These are phyloP conservation scores for Siderastrea siderea DNA, from an alignment of 92 coral and sea anemone species.

Conservation along the genomic window DNA sequence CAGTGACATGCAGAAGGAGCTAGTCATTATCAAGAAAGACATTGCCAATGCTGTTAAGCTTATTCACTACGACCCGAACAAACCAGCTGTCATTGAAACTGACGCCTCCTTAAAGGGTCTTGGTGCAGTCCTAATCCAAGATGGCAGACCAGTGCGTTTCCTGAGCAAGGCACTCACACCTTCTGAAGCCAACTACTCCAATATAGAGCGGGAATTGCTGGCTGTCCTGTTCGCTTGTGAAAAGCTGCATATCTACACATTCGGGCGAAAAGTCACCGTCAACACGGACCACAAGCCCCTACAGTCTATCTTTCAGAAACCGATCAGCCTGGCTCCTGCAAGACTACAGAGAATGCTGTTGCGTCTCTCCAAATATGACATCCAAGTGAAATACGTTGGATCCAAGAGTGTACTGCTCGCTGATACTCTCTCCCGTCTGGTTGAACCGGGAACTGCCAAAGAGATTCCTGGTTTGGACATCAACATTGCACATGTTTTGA, in stretches of 20 bases:
- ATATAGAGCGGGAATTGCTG: constrained; percentile 76
- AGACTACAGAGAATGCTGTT: constrained; percentile 69
- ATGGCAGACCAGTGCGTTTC: constrained; percentile 66
- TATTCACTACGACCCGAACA: constrained; percentile 63
- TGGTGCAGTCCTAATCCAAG: constrained; percentile 75
- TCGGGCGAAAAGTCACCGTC: constrained; percentile 52
- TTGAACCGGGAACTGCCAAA: constrained; percentile 34
- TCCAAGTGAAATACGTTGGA: constrained; percentile 75
- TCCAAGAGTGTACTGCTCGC: constrained; percentile 76
- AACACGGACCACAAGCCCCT: constrained; percentile 78
- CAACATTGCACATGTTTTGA: constrained; percentile 70
- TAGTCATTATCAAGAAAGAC: constrained; percentile 71
- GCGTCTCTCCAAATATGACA: constrained; percentile 67
- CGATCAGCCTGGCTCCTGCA: constrained; percentile 66
- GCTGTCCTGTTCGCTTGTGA: constrained; percentile 70
- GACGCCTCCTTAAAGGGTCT: constrained; percentile 69
- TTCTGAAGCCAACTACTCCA: constrained; percentile 72
- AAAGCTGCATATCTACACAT: constrained; percentile 77
- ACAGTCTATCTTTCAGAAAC: constrained; percentile 69
- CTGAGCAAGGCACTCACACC: constrained; percentile 79
- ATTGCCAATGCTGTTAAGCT: constrained; percentile 67
- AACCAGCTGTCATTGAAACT: constrained; percentile 61
- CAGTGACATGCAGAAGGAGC: constrained; percentile 78
- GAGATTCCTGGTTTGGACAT: constrained; percentile 54
- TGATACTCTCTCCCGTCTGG: constrained; percentile 64